Evolutionary conservation across 2,888 invertebrate species (phyloP), one percentile per base, ranked within the genome.

Genomic region (Embidobia sp.): DNA sequence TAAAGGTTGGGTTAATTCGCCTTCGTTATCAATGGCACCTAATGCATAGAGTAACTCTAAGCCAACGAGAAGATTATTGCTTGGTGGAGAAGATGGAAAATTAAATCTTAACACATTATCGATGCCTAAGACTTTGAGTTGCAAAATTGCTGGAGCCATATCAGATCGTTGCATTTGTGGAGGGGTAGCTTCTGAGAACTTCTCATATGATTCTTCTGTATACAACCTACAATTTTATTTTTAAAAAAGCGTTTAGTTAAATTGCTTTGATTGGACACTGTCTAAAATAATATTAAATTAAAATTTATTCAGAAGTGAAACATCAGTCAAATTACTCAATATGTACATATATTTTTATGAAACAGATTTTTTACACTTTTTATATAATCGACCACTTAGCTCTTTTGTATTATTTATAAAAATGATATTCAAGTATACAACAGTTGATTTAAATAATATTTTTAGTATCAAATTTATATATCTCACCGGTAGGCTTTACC

Each of bases 121-220:
- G 57, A 99, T 96, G 0, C 99, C 99, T 0, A 99, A 90, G 0
- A 98, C 98, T 89, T 98, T 98, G 11, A 99, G 88, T 87, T 97
- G 97, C 10, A 99, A 90, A 11, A 99, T 91, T 1, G 96, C 94
- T 0, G 94, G 92, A 0, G 97, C 94, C 48, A 99, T 91, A 84
- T 98, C 97, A 44, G 95, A 94, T 6, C 99, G 90, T 78, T 96
- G 95, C 93, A 99, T 97, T 91, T 99, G 99, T 0, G 99, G 98
- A 0, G 96, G 95, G 0, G 95, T 95, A 15, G 93, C 91, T 0
- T 91, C 90, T 0, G 93, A 91, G 0, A 99, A 88, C 48, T 93
- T 93, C 0, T 92, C 90, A 85, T 92, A 96, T 53, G 94, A 94
- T 29, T 92, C 92, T 88, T 98, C 97, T 1, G 94, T 93, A 82